Percentiles rank a stretch among this genome's conserved stretches.
Conservation (phyloP, 2,797 vertebrate species). For the Otolemur crassicaudatus region DNA sequence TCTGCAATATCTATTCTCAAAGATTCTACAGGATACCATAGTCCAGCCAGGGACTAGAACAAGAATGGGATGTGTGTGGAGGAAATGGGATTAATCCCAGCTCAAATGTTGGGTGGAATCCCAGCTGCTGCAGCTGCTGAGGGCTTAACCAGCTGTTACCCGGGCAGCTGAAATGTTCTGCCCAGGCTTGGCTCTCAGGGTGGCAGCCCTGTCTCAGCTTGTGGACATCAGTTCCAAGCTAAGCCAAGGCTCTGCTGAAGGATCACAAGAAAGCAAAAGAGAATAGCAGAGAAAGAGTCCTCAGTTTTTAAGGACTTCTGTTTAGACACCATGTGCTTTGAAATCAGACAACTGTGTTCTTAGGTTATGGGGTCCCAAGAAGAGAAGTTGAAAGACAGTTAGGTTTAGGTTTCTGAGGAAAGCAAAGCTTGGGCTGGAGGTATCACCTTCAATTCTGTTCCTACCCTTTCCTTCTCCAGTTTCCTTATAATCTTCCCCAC, state of each 20-base stretch:
- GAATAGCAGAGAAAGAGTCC: not conserved
- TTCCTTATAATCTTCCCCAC: not conserved
- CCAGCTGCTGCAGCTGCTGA: conserved; percentile 76
- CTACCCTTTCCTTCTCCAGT: not conserved
- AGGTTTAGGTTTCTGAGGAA: conserved; percentile 41
- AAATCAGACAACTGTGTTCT: conserved; percentile 39
- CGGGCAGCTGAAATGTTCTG: conserved; percentile 65
- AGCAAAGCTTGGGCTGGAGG: not conserved
- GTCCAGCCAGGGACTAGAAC: conserved; percentile 18
- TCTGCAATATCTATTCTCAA: conserved; percentile 5
- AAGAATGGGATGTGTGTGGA: conserved; percentile 35
- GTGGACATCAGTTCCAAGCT: not conserved
- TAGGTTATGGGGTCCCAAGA: not conserved
- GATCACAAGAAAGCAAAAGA: conserved; percentile 29
- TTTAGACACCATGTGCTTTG: not conserved
- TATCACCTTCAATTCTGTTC: not conserved
- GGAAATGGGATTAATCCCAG: conserved; percentile 60
- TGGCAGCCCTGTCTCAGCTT: conserved; percentile 16
- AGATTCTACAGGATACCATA: conserved; percentile 41
- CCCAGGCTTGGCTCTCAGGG: conserved; percentile 12
- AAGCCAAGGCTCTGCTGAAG: conserved; percentile 28
- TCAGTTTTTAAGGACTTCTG: conserved; percentile 14
- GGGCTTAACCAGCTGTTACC: conserved; percentile 77
- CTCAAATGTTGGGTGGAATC: conserved; percentile 63
- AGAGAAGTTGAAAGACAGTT: conserved; percentile 28